Conservation (phyloP, 2,888 invertebrate species). For the Eupelmus urozonus region DNA sequence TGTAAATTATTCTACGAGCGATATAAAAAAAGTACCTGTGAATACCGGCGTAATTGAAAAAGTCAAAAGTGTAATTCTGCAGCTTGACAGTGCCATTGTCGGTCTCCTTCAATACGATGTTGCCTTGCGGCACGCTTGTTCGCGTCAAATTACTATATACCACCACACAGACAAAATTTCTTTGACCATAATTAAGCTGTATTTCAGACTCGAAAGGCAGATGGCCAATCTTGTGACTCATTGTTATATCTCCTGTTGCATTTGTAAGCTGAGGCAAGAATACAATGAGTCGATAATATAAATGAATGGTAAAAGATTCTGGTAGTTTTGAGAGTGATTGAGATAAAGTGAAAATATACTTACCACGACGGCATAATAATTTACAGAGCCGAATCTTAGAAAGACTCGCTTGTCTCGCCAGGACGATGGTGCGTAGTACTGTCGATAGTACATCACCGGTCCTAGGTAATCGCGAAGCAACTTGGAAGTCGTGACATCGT, state of each 20-base stretch:
- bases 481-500: slow-evolving; percentile 92
- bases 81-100: slow-evolving; percentile 82
- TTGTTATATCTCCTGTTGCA: too few species aligned
- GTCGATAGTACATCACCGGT: slow-evolving; percentile 96
- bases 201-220: slow-evolving; percentile 95
- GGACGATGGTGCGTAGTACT: slow-evolving; percentile 87
- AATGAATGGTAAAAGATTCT: too few species aligned
- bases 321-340: too few species aligned
- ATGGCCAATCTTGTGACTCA: slow-evolving; percentile 95
- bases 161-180: slow-evolving; percentile 92
- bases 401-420: slow-evolving; percentile 88
- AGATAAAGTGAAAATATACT: too few species aligned
- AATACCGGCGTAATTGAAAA: slow-evolving; percentile 99
- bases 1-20: too few species aligned
- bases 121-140: slow-evolving; percentile 95
- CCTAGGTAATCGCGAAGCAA: slow-evolving; percentile 94
- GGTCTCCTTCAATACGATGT: slow-evolving; percentile 80
- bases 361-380: slow-evolving; percentile 94
- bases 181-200: slow-evolving; percentile 82
- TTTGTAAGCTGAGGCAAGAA: too few species aligned
- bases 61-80: slow-evolving; percentile 94
- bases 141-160: slow-evolving; percentile 94
- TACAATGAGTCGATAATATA: too few species aligned
- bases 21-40: too few species aligned
- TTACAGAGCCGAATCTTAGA: slow-evolving; percentile 94